Base-by-base conservation (phyloP, 2,797 vertebrate genomes). In the Antrozous pallidus region DNA sequence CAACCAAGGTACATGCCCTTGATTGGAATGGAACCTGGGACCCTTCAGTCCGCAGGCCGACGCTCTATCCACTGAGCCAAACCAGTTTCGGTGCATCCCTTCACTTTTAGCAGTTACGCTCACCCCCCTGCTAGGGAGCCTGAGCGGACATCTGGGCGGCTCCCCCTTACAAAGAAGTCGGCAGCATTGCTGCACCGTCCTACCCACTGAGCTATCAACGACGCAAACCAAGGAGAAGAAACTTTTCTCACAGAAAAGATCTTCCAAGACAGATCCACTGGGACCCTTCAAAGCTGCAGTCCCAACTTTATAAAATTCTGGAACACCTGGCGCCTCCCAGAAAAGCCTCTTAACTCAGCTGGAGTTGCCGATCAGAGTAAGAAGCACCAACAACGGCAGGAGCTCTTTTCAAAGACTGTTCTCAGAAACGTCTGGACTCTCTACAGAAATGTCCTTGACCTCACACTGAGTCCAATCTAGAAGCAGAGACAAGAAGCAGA, bases 231-330 rank as follows among this genome's bases (percentile, higher is more conserved):
- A 88, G 65, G 33, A 92, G 26, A 38, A 38, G 80, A 86, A 56
- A 81, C 8, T 24, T 65, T 79, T 78, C 49, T 58, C 67, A 63
- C 74, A 94, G 82, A 71, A 82, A 82, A 90, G 45, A 56, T 45
- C 54, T 92, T 75, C 61, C 56, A 80, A 91, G 26, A 38, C 24
- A 73, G 83, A 88, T 20, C 45, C 61, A 58, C 6, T 86, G 84
- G 80, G 79, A 49, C 87, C 78, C 58, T 82, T 71, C 54, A 11
- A 61, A 85, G 61, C 36, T 67, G 45, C 63, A 58, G 17, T 84
- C 86, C 73, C 69, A 79, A 90, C 65, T 79, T 92, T 51, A 45
- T 58, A 90, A 54, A 88, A 82, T 79, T 70, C 88, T 92, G 69
- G 80, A 78, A 36, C 61, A 54, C 16, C 47, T 40, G 54, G 33